Base-by-base conservation (phyloP, 2,888 invertebrate species). In the Tetragnatha montana region DNA sequence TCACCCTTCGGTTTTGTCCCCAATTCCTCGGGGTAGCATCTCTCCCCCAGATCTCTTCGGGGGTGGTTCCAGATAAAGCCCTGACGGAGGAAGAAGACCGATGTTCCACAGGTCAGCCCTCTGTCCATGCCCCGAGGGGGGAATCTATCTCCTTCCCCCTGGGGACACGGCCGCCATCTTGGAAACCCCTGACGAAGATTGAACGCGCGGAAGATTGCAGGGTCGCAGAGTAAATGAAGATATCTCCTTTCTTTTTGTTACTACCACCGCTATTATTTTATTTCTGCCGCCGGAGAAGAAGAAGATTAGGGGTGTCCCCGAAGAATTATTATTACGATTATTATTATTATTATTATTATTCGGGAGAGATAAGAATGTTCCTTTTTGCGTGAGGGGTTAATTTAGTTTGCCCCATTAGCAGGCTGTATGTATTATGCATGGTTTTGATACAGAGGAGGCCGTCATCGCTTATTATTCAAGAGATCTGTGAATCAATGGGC, bases 71-170 rank as follows among this genome's bases (percentile, higher is more conserved):
- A 81, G 87, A 88, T 83, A 89, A 84, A 80, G 80, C 68, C 85
- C 68, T 89, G 89, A 89, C 89, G 84, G 89, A 89, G 84, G 89
- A 89, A 70, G 84, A 89, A 89, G 89, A 89, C 89, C 89, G 89
- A 89, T 89, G 89, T 84, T 81, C 78, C 50, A 22, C 76, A 78
- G 71, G 84, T 82, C 82, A 74, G 21, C 21, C 71, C 74, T 51
- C 71, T 74, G 84, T 85, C 83, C 68, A n/a, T 17, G 35, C 68
- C 87, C 60, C 81, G 8, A 6, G 87, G 81, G 87, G 70, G 81
- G 21, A 69, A 82, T 82, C 87, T 78, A 78, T 82, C 87, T 82
- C 82, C 51, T n/a, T 50, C 75, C 69, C 75, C 82, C 87, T 8
- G 73, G 60, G 68, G 60, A 1, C 35, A 1, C 14, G 71, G 21